phyloP scores from a whole-genome alignment of 2,888 invertebrate species.

The Helobdella robusta region DNA sequence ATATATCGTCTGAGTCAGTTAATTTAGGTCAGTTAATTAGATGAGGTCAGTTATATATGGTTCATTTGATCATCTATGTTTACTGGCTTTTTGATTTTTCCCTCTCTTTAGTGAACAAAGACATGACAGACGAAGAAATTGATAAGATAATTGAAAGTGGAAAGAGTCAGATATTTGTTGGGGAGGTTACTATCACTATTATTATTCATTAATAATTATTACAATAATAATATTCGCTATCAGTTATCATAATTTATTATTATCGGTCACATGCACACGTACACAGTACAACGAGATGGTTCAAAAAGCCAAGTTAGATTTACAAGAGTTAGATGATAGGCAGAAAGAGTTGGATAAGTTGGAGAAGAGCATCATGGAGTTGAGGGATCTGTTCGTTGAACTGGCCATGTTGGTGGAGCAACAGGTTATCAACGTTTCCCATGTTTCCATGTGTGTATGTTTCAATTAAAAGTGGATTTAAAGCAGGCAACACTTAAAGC shows the following conservation, averaged over 20 bases:
- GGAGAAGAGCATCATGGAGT: conserved; percentile 20
- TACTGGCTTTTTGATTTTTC: no score
- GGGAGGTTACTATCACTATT: no score
- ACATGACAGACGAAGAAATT: conserved; percentile 21
- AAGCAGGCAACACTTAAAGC: no score
- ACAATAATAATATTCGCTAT: no score
- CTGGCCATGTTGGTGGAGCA: conserved; percentile 13
- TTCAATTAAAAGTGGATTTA: no score
- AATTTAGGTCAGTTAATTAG: no score
- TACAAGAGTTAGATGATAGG: conserved; percentile 22
- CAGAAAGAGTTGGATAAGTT: conserved; percentile 18
- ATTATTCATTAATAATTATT: no score
- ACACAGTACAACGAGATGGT: conserved; percentile 43
- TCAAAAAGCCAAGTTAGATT: conserved; percentile 39
- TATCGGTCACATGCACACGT: not conserved
- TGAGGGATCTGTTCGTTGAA: conserved; percentile 23
- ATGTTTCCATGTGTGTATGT: no score
- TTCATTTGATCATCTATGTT: no score
- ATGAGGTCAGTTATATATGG: no score
- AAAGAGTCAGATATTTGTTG: conserved; percentile 9
- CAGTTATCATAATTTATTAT: not conserved
- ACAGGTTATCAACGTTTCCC: conserved; percentile 21
- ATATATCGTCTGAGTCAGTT: no score
- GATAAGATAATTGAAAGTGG: conserved; percentile 17
- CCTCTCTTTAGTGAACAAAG: conserved; percentile 16